Evolutionary conservation across 2,888 invertebrate species (phyloP).

Genomic region (Drosophila paramelanica): DNA sequence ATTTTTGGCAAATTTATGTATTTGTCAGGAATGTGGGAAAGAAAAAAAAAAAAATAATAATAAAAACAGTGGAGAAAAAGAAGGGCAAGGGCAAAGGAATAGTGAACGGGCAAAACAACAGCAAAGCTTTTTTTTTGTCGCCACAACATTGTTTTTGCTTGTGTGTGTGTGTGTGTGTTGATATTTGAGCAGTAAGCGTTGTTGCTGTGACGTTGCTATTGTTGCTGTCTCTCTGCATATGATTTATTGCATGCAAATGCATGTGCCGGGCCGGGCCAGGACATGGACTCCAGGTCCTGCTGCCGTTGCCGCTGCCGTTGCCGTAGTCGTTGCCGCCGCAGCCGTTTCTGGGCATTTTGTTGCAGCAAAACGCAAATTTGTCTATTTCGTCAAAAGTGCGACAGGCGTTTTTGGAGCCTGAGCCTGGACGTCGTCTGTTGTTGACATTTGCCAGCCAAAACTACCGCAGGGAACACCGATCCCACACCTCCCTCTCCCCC

Average conservation of each 20-base stretch:
- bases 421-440: slow-evolving; percentile 66
- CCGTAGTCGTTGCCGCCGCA: slow-evolving; percentile 26
- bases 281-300: slow-evolving; percentile 37
- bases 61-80: slow-evolving; percentile 23
- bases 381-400: slow-evolving; percentile 82
- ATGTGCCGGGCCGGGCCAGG: slow-evolving; percentile 60
- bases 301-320: slow-evolving; percentile 14
- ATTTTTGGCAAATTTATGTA: slow-evolving; percentile 83
- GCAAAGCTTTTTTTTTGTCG: slow-evolving; percentile 55
- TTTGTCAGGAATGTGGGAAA: slow-evolving; percentile 71
- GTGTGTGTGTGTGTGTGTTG: slow-evolving; percentile 21
- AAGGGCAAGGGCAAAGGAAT: slow-evolving; percentile 20
- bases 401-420: slow-evolving; percentile 69
- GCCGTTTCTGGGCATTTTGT: slow-evolving; percentile 66
- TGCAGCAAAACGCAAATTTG: slow-evolving; percentile 83
- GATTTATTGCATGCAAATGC: slow-evolving; percentile 79
- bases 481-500: background rate
- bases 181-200: slow-evolving; percentile 37
- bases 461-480: slow-evolving; percentile 45
- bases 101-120: slow-evolving; percentile 55
- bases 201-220: slow-evolving; percentile 56
- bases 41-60: slow-evolving; percentile 15
- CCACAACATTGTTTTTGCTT: slow-evolving; percentile 68
- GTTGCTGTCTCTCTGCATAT: slow-evolving; percentile 79
- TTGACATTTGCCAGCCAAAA: slow-evolving; percentile 78